Evolutionary conservation across 2,888 invertebrate genomes (phyloP).

Genomic region (Drosophila neonasuta): DNA sequence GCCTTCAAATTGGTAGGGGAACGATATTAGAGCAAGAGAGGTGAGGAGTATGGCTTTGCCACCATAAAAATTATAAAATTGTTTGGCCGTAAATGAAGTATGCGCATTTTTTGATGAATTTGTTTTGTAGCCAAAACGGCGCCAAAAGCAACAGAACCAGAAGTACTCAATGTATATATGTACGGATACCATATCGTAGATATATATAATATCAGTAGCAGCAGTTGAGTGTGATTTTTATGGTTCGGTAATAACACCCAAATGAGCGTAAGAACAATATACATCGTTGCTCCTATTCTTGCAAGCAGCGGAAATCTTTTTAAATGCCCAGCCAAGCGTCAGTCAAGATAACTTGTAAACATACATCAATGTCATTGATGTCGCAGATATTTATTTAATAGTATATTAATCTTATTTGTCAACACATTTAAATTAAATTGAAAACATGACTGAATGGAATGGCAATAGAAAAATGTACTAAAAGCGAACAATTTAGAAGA

Average conservation of each 20-base stretch:
- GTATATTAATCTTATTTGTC: conserved; percentile 12
- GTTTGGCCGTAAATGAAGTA: conserved; percentile 72
- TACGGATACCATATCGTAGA: conserved; percentile 1
- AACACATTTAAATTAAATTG: background rate
- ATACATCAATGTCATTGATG: conserved; percentile 14
- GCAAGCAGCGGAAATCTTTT: conserved; percentile 1
- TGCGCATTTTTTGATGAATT: conserved; percentile 69
- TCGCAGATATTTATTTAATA: conserved; percentile 5
- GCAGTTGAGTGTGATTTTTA: conserved; percentile 60
- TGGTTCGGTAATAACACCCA: conserved; percentile 46
- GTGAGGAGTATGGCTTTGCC: conserved; percentile 11
- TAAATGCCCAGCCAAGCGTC: conserved; percentile 36
- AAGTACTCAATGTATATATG: background rate
- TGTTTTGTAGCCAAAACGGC: conserved; percentile 58
- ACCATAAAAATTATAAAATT: conserved; percentile 72
- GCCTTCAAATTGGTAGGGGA: conserved; percentile 12
- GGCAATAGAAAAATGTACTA: background rate
- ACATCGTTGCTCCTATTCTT: conserved; percentile 4
- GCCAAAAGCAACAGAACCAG: conserved; percentile 33
- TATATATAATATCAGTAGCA: conserved; percentile 32
- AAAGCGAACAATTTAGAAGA: background rate
- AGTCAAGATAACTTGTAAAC: conserved; percentile 22
- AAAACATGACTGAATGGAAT: background rate
- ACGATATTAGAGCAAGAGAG: background rate
- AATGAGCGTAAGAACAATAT: conserved; percentile 30